phyloP scores from a whole-genome alignment of 2,888 invertebrate species.

The Congeria kusceri region DNA sequence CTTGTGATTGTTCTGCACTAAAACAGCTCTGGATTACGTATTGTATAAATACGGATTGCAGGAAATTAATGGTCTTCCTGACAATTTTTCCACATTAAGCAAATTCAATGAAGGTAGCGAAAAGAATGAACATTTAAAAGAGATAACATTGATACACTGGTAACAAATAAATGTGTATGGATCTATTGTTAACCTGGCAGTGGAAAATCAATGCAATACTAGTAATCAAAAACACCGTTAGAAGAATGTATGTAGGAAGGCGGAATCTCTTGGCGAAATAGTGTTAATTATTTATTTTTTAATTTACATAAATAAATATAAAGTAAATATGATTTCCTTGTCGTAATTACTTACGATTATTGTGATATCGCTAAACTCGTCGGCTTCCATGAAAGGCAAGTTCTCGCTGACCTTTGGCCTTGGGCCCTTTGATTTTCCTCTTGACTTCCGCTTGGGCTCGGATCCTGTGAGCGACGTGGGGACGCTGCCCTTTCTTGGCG shows the following conservation, averaged over 20 bases:
- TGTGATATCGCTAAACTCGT: slow-evolving; percentile 38
- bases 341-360: slow-evolving; percentile 39
- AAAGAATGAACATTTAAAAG: too few relatives aligned
- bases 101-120: too few relatives aligned
- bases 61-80: too few relatives aligned
- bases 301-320: neutral
- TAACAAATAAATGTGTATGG: too few relatives aligned
- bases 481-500: slow-evolving; percentile 34
- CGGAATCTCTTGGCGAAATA: neutral
- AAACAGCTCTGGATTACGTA: neutral
- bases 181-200: too few relatives aligned
- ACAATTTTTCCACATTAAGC: too few relatives aligned
- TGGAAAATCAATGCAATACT: too few relatives aligned
- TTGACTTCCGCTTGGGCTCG: slow-evolving; percentile 28
- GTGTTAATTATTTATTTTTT: neutral
- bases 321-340: too few relatives aligned
- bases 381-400: slow-evolving; percentile 33
- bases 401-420: neutral
- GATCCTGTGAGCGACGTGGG: slow-evolving; percentile 20
- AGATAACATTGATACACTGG: too few relatives aligned
- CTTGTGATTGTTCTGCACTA: slow-evolving; percentile 8
- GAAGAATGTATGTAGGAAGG: too few relatives aligned
- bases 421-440: neutral
- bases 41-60: neutral
- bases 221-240: too few relatives aligned